Evolutionary conservation across 1,140 invertebrate species (phyloP).

Genomic region (Pseudobourletiella spinata): DNA sequence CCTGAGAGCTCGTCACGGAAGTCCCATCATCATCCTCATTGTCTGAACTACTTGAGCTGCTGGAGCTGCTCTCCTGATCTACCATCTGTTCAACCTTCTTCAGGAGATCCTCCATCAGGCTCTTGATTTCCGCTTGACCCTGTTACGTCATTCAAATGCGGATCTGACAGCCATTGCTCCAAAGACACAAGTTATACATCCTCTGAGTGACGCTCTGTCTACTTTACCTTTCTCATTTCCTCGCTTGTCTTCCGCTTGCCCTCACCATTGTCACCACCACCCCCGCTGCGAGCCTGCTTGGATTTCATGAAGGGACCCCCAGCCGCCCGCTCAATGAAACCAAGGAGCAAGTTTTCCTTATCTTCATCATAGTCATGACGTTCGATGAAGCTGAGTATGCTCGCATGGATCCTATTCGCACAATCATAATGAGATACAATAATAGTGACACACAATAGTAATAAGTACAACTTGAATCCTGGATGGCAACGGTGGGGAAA

Average conservation of each 20-base stretch:
- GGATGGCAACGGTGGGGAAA: conserved; percentile 6
- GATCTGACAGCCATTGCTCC: too few relatives aligned
- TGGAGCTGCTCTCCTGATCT: neutral
- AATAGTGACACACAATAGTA: too few relatives aligned
- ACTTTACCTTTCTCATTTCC: conserved; percentile 20
- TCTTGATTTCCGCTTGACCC: conserved; percentile 10
- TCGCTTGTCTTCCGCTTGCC: conserved; percentile 17
- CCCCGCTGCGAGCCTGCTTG: conserved; percentile 19
- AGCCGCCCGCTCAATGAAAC: conserved; percentile 40
- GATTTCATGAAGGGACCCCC: conserved; percentile 42
- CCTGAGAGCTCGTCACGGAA: neutral
- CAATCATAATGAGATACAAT: too few relatives aligned
- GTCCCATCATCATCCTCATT: conserved; percentile 9
- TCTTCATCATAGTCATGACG: conserved; percentile 49
- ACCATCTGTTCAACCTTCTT: conserved; percentile 17
- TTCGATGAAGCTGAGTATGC: conserved; percentile 74
- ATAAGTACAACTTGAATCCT: too few relatives aligned
- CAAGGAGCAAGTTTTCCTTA: conserved; percentile 36
- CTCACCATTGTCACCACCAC: conserved; percentile 12
- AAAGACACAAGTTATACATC: too few relatives aligned
- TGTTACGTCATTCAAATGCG: too few relatives aligned
- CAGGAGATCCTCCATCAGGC: conserved; percentile 9
- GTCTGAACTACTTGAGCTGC: neutral
- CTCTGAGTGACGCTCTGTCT: too few relatives aligned
- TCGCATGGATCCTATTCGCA: conserved; percentile 70